Percentiles rank a stretch among this genome's conserved stretches.
phyloP scores from a whole-genome alignment of 1,140 invertebrate species.

The Tachypleus tridentatus region DNA sequence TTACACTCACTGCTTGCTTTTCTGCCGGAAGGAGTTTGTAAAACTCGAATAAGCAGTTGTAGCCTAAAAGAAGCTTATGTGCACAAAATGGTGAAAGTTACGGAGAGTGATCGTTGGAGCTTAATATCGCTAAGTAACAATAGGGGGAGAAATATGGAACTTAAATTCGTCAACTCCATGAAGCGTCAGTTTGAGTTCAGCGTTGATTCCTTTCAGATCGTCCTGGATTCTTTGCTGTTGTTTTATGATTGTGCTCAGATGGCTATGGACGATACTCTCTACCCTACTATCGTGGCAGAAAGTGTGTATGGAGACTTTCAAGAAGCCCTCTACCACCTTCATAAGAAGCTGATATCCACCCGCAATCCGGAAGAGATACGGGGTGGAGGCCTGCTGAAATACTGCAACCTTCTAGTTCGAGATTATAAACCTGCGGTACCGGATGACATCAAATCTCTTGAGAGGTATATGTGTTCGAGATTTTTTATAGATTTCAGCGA shows the following conservation, averaged over 20 bases:
- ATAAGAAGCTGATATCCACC: constrained; percentile 87
- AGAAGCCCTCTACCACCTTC: constrained; percentile 84
- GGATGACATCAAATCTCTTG: constrained; percentile 74
- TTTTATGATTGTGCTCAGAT: constrained; percentile 83
- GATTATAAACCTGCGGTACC: constrained; percentile 77
- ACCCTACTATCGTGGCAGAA: constrained; percentile 92
- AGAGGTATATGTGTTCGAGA: constrained; percentile 98
- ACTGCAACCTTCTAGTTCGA: constrained; percentile 89
- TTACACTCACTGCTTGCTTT: constrained; percentile 85
- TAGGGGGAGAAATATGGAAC: constrained; percentile 69
- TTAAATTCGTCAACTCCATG: constrained; percentile 99
- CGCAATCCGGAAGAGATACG: constrained; percentile 96
- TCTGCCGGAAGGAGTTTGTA: constrained; percentile 76
- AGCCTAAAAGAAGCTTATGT: constrained; percentile 98
- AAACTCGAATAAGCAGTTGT: constrained; percentile 85
- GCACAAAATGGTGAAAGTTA: constrained; percentile 94
- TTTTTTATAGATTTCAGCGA: constrained; percentile 99
- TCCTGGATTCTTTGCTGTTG: constrained; percentile 83
- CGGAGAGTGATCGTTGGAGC: constrained; percentile 85
- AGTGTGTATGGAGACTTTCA: constrained; percentile 96
- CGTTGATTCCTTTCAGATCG: constrained; percentile 98
- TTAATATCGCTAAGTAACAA: constrained; percentile 91
- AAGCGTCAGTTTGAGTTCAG: constrained; percentile 97
- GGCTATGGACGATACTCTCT: constrained; percentile 87
- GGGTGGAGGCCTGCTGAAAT: constrained; percentile 97